phyloP scores from a whole-genome alignment of 2,888 invertebrate species.

The Drosophila greeni region DNA sequence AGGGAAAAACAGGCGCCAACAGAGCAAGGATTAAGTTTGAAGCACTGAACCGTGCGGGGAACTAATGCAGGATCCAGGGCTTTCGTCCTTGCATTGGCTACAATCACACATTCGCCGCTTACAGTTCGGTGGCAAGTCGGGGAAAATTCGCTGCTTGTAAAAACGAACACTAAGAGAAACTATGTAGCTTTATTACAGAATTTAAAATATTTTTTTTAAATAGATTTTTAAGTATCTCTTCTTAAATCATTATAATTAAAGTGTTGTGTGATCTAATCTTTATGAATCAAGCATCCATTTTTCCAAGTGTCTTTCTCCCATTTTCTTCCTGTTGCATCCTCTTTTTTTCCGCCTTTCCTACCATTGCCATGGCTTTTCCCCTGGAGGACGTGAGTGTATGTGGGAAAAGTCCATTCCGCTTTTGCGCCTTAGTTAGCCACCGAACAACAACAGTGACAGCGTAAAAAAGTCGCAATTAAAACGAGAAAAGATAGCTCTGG shows the following conservation, averaged over 20 bases:
- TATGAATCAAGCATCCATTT: not conserved
- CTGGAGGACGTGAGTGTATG: conserved; percentile 1
- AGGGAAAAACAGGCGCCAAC: conserved; percentile 40
- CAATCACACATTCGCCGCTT: conserved; percentile 63
- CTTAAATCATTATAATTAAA: not conserved
- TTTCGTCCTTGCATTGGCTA: conserved; percentile 68
- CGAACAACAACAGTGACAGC: conserved; percentile 38
- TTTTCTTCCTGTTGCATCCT: conserved; percentile 17
- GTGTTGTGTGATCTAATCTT: not conserved
- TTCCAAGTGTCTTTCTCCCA: conserved; percentile 1
- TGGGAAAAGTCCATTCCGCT: conserved; percentile 55
- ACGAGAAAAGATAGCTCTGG: conserved; percentile 14
- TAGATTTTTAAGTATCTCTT: not conserved
- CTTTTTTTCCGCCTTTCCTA: conserved; percentile 15
- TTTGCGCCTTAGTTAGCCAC: conserved; percentile 61
- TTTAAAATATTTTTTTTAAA: too few relatives aligned
- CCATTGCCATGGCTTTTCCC: conserved; percentile 20
- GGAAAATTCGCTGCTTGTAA: conserved; percentile 42
- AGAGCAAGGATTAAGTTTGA: conserved; percentile 72
- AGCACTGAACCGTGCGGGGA: conserved; percentile 69
- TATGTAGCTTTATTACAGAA: too few relatives aligned
- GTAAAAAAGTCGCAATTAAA: conserved; percentile 63
- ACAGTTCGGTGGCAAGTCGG: conserved; percentile 47
- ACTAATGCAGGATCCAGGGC: conserved; percentile 70
- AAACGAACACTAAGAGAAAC: not conserved